Conservation (phyloP, 2,797 vertebrate species). For the Todus mexicanus region DNA sequence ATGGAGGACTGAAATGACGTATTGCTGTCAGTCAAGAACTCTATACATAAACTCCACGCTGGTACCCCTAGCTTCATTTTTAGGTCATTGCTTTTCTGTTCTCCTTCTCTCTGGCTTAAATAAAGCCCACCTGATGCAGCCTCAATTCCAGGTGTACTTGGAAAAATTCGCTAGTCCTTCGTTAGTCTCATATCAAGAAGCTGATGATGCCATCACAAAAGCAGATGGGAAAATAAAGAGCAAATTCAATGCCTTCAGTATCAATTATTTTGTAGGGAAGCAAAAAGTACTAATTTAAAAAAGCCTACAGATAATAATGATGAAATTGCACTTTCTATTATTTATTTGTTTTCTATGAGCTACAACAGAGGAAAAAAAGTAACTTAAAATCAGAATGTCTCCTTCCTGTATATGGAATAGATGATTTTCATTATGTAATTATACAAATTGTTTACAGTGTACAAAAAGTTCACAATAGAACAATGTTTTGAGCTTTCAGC, state of each 20-base stretch:
- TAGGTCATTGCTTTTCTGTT: neutral
- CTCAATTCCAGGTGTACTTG: neutral
- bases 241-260: neutral
- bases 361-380: neutral
- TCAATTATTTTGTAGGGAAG: neutral
- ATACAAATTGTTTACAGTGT: neutral
- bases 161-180: neutral
- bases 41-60: neutral
- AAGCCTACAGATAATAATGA: neutral
- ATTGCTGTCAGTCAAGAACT: neutral
- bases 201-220: neutral
- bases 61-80: neutral
- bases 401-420: neutral
- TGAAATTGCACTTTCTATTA: neutral
- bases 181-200: neutral
- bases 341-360: neutral
- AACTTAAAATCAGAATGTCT: neutral
- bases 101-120: neutral
- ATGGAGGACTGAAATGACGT: neutral
- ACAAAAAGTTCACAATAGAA: neutral
- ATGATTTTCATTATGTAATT: neutral
- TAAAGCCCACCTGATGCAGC: neutral
- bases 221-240: neutral
- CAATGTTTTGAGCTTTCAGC: neutral
- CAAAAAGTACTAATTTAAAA: neutral